Conservation (phyloP, 2,113 vertebrate genomes). For the Anguilla rostrata region DNA sequence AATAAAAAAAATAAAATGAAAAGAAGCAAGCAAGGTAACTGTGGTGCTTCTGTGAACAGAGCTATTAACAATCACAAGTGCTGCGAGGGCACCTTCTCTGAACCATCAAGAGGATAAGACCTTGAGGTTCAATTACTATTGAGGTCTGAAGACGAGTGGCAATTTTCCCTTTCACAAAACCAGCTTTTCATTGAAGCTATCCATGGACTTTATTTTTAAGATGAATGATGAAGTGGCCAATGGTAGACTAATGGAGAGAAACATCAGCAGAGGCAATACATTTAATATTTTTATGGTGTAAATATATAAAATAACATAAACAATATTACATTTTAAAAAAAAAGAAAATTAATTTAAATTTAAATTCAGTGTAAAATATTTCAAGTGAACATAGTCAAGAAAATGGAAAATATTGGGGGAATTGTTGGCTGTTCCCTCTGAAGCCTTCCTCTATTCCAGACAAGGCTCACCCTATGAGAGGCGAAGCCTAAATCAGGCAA, state of each 20-base stretch:
- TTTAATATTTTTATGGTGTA: no score
- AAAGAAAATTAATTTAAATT: no score
- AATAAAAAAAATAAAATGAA: background rate
- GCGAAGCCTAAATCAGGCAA: slow-evolving; percentile 57
- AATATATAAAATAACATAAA: no score
- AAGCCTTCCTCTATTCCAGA: background rate
- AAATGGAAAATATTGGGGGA: no score
- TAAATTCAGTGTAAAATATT: no score
- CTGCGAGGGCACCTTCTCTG: background rate
- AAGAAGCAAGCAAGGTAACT: background rate
- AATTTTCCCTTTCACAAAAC: background rate
- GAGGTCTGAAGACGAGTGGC: background rate
- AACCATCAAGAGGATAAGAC: background rate
- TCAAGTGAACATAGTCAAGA: no score
- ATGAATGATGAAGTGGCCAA: background rate
- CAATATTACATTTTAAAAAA: no score
- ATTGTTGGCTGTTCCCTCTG: background rate
- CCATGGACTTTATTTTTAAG: background rate
- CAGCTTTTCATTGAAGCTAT: background rate
- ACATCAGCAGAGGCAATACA: no score
- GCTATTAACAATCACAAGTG: background rate
- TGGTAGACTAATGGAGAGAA: no score
- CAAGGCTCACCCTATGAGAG: background rate
- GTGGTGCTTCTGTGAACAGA: background rate
- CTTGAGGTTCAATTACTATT: background rate